phyloP scores from a whole-genome alignment of 2,888 invertebrate genomes.

The Callyntrura guangdongensis region DNA sequence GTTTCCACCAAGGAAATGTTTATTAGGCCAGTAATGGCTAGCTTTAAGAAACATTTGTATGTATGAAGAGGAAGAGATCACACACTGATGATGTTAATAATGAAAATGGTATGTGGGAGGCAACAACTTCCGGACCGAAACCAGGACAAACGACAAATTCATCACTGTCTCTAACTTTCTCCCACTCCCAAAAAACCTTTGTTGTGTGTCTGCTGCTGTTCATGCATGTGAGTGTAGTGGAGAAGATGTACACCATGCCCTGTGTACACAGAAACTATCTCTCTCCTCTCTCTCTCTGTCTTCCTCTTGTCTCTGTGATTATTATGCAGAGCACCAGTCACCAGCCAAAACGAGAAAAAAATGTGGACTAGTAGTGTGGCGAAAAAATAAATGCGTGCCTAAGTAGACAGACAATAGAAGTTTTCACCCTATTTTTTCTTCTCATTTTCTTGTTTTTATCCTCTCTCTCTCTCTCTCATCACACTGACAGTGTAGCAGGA shows the following conservation, averaged over 20 bases:
- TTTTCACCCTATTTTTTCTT: neutral
- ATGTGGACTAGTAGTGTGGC: too few relatives aligned
- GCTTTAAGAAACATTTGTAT: neutral
- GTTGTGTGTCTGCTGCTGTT: neutral
- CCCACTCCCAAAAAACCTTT: neutral
- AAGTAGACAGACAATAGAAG: neutral
- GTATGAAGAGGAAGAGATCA: neutral
- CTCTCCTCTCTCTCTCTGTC: neutral
- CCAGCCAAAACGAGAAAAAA: too few relatives aligned
- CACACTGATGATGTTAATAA: neutral
- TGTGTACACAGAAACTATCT: neutral
- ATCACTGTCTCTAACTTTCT: slow-evolving; percentile 74
- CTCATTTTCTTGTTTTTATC: neutral
- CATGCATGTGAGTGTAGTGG: neutral
- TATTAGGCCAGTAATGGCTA: too few relatives aligned
- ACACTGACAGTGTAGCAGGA: neutral
- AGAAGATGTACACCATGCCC: neutral
- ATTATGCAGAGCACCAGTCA: too few relatives aligned
- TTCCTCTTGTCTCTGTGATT: neutral
- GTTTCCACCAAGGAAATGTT: too few relatives aligned
- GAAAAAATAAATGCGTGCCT: neutral
- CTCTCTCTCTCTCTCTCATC: neutral
- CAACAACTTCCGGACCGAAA: slow-evolving; percentile 63
- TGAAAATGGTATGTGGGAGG: slow-evolving; percentile 55
- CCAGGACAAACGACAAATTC: slow-evolving; percentile 77